Evolutionary conservation across 2,888 invertebrate genomes (phyloP).

Genomic region (Macrophya alboannulata): DNA sequence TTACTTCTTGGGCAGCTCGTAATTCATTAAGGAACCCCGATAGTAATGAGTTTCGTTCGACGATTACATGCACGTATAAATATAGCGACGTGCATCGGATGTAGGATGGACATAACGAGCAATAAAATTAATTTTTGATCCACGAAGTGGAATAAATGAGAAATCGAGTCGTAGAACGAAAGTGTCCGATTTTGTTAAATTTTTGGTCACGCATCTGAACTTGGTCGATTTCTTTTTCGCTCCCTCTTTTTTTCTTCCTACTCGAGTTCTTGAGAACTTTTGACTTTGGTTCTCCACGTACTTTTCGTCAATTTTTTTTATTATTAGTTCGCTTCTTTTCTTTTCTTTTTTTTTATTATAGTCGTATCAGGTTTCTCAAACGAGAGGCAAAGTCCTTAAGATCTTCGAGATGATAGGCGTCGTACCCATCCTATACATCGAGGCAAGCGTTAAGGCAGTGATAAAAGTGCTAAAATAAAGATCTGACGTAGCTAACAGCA

Average conservation of each 20-base stretch:
- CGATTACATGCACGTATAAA: neutral
- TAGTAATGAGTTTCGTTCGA: constrained; percentile 3
- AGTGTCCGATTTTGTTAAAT: neutral
- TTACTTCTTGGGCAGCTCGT: constrained; percentile 2
- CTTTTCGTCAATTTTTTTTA: neutral
- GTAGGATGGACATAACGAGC: neutral
- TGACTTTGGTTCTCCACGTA: neutral
- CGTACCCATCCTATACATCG: neutral
- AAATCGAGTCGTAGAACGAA: neutral
- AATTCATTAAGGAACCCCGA: constrained; percentile 22
- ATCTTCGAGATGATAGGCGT: constrained; percentile 38
- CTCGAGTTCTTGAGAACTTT: constrained; percentile 1
- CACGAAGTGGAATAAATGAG: neutral
- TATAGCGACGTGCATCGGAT: neutral
- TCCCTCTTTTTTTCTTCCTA: neutral
- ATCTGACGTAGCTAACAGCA: constrained; percentile 42
- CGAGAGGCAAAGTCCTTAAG: constrained; percentile 48
- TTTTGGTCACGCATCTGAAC: constrained; percentile 20
- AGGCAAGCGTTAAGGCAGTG: constrained; percentile 12
- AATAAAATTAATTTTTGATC: neutral
- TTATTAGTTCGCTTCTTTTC: too few species aligned
- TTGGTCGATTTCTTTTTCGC: neutral
- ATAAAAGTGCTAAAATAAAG: constrained; percentile 52
- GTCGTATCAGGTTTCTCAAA: constrained; percentile 47
- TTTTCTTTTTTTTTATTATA: constrained; percentile 17